phyloP scores from a whole-genome alignment of 2,888 invertebrate species.

The Drosophila monieri region DNA sequence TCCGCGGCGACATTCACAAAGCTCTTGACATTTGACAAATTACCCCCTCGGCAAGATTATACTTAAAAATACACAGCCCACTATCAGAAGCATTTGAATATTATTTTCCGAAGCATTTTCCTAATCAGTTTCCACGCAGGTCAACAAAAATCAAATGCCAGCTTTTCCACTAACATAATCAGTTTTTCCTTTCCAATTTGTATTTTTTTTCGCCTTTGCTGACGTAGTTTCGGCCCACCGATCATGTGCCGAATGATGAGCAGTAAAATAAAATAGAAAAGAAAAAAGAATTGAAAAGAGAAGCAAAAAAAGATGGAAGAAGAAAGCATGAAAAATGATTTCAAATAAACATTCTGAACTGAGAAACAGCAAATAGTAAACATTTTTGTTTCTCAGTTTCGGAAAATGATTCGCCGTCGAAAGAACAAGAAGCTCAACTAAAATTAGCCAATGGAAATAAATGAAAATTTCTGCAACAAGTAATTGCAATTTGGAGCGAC shows the following conservation, averaged over 20 bases:
- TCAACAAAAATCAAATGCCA: slow-evolving; percentile 27
- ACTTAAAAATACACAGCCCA: neutral
- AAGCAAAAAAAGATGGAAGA: neutral
- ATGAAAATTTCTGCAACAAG: slow-evolving; percentile 37
- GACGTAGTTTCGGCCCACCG: slow-evolving; percentile 32
- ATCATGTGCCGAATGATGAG: slow-evolving; percentile 42
- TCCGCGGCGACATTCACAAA: neutral
- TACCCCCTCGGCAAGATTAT: slow-evolving; percentile 29
- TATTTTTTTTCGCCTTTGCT: slow-evolving; percentile 17
- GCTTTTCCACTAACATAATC: slow-evolving; percentile 28
- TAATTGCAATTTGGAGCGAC: slow-evolving; percentile 51
- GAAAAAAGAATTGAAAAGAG: slow-evolving; percentile 6
- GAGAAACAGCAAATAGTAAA: slow-evolving; percentile 28
- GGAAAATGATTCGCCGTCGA: slow-evolving; percentile 17
- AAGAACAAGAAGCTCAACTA: slow-evolving; percentile 17
- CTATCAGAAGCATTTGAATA: slow-evolving; percentile 25
- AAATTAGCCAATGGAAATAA: slow-evolving; percentile 40
- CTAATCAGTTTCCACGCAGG: slow-evolving; percentile 20
- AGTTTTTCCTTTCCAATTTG: slow-evolving; percentile 7
- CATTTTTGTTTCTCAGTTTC: slow-evolving; percentile 22
- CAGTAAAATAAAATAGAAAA: slow-evolving; percentile 3
- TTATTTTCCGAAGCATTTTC: slow-evolving; percentile 24
- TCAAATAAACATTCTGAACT: slow-evolving; percentile 40
- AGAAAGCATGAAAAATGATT: slow-evolving; percentile 32
- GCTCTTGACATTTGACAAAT: slow-evolving; percentile 41